Conservation (phyloP, 2,113 vertebrate genomes). For the Jacana jacana region DNA sequence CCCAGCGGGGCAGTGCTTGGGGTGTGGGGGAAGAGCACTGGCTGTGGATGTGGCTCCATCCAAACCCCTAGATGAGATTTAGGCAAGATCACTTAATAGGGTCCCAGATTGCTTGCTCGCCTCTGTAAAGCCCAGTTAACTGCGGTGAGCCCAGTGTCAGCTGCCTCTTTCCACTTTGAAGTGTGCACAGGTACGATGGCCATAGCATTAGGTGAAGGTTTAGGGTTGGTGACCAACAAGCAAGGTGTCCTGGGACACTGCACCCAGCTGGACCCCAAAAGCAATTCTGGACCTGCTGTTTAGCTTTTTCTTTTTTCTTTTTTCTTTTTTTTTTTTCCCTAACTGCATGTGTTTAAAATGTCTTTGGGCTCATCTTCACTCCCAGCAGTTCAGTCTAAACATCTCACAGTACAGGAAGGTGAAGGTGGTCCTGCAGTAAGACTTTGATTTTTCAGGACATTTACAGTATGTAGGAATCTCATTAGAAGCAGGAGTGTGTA, state of each 20-base stretch:
- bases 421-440: not conserved
- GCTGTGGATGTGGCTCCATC: no score
- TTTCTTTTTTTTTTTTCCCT: not conserved
- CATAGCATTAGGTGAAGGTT: not conserved
- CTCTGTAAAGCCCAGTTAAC: not conserved
- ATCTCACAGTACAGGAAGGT: not conserved
- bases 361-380: not conserved
- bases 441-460: not conserved
- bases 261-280: not conserved
- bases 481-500: not conserved
- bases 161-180: not conserved
- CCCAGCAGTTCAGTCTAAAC: not conserved
- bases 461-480: not conserved
- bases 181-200: rapidly evolving
- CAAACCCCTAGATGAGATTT: not conserved
- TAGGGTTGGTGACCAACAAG: no score
- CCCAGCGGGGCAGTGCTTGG: not conserved
- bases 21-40: rapidly evolving
- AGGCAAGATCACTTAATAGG: not conserved
- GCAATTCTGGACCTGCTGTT: not conserved
- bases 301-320: not conserved
- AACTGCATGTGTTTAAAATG: not conserved
- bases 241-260: not conserved
- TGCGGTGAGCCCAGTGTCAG: not conserved
- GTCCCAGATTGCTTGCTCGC: not conserved